Percentiles rank a stretch among this genome's conserved stretches.
These are phyloP conservation scores for Dromococcyx pavoninus DNA, from an alignment of 2,797 vertebrate genomes.

Conservation along the genomic window DNA sequence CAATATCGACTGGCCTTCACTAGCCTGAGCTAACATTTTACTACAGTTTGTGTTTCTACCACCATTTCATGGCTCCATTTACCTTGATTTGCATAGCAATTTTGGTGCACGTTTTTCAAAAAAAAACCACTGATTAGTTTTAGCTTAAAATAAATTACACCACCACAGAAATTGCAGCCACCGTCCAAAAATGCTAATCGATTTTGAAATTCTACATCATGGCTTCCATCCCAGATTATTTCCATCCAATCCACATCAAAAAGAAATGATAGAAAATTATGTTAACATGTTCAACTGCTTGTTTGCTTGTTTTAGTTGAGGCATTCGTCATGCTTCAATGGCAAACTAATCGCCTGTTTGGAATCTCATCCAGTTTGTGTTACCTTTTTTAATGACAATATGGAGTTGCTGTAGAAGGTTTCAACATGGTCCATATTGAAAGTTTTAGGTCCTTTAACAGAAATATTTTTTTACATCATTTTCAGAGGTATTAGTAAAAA, in stretches of 20 bases:
- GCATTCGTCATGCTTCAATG: constrained; percentile 72
- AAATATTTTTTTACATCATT: neutral
- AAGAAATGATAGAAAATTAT: constrained; percentile 75
- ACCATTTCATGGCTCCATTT: neutral
- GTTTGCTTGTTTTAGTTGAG: constrained; percentile 74
- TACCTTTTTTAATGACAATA: neutral
- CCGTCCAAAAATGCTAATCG: constrained; percentile 74
- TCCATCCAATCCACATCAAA: constrained; percentile 73
- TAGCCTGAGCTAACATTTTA: neutral
- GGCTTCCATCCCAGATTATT: constrained; percentile 75
- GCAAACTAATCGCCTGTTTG: constrained; percentile 67
- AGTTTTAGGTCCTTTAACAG: constrained; percentile 12
- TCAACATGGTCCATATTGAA: constrained; percentile 22
- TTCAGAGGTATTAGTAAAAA: neutral
- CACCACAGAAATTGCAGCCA: constrained; percentile 40
- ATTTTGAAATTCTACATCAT: constrained; percentile 74
- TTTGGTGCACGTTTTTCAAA: neutral
- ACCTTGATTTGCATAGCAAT: constrained; percentile 46
- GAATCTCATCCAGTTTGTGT: constrained; percentile 55
- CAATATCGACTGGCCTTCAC: neutral
- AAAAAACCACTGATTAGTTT: constrained; percentile 53
- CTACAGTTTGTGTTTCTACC: neutral
- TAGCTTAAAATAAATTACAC: constrained; percentile 59
- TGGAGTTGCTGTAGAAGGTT: neutral
- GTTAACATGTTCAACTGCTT: constrained; percentile 72